Conservation (phyloP, 2,888 invertebrate species). For the Latheticus oryzae region DNA sequence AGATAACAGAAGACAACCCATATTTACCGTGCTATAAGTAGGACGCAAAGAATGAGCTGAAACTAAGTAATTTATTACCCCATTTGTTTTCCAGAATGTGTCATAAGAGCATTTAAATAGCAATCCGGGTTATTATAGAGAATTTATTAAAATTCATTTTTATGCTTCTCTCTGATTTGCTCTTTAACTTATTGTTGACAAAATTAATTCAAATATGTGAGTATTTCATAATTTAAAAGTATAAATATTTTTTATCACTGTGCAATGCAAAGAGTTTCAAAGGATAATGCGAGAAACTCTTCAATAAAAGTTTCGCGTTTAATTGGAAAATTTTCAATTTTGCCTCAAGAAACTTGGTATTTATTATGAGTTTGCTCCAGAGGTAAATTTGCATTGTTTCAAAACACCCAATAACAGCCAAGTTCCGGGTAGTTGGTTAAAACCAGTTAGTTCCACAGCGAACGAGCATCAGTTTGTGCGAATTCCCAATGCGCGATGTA, state of each 20-base stretch:
- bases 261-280: too few relatives aligned
- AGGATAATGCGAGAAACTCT: too few relatives aligned
- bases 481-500: slow-evolving; percentile 33
- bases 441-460: slow-evolving; percentile 28
- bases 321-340: slow-evolving; percentile 23
- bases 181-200: too few relatives aligned
- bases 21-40: slow-evolving; percentile 25
- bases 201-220: too few relatives aligned
- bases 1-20: slow-evolving; percentile 26
- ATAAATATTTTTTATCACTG: too few relatives aligned
- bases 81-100: slow-evolving; percentile 27
- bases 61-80: slow-evolving; percentile 17
- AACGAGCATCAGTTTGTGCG: slow-evolving; percentile 26
- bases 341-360: slow-evolving; percentile 4
- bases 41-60: slow-evolving; percentile 22
- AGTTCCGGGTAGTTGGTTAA: slow-evolving; percentile 35
- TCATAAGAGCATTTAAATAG: slow-evolving; percentile 32
- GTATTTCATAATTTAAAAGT: too few relatives aligned
- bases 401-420: slow-evolving; percentile 32
- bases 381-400: slow-evolving; percentile 21
- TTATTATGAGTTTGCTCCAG: slow-evolving; percentile 5
- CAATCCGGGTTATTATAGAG: slow-evolving; percentile 18
- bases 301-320: slow-evolving; percentile 1
- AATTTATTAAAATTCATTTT: slow-evolving; percentile 27
- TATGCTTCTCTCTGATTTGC: background rate